A percentile compares a stretch with the other conserved stretches of the same genome.
Conservation (phyloP, 2,797 vertebrate species). For the Anguilla marmorata region DNA sequence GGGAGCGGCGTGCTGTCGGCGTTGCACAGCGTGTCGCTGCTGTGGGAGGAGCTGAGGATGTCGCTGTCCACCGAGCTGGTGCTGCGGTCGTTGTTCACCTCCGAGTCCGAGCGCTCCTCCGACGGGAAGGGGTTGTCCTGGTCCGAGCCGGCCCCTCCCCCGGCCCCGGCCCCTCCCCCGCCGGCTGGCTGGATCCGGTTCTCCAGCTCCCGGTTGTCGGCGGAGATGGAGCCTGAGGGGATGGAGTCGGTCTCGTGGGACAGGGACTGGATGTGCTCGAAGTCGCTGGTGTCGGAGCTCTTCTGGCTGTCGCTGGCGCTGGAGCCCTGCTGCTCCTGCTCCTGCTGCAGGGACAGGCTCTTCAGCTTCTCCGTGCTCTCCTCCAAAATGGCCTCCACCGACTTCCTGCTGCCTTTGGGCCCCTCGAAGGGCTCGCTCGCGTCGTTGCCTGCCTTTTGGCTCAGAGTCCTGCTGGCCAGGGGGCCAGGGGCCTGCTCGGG, state of each 20-base stretch:
- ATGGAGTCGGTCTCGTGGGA: constrained; percentile 84
- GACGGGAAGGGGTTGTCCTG: constrained; percentile 83
- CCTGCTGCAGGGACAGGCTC: constrained; percentile 80
- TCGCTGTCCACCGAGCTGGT: constrained; percentile 99
- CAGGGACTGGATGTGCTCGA: constrained; percentile 92
- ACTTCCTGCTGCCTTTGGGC: constrained; percentile 81
- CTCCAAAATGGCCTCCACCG: constrained; percentile 95
- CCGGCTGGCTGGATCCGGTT: constrained; percentile 74
- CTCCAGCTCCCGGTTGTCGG: constrained; percentile 88
- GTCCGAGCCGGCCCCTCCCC: constrained; percentile 69
- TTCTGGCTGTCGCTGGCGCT: constrained; percentile 93
- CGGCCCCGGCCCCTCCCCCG: constrained; percentile 42
- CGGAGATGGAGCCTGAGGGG: constrained; percentile 75
- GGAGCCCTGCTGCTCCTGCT: constrained; percentile 74
- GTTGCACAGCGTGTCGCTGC: constrained; percentile 97
- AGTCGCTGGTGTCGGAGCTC: constrained; percentile 92
- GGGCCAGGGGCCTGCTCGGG: constrained; percentile 90
- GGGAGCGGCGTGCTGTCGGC: constrained; percentile 87
- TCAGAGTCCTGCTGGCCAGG: constrained; percentile 77
- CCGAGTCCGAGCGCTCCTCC: constrained; percentile 94
- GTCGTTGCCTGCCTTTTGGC: constrained; percentile 78
- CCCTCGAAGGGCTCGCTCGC: constrained; percentile 78
- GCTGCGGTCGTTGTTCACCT: constrained; percentile 96
- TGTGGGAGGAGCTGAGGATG: constrained; percentile 98
- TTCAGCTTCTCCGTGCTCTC: constrained; percentile 98